Conservation (phyloP, 2,888 invertebrate species). For the Pristionchus entomophagus region DNA sequence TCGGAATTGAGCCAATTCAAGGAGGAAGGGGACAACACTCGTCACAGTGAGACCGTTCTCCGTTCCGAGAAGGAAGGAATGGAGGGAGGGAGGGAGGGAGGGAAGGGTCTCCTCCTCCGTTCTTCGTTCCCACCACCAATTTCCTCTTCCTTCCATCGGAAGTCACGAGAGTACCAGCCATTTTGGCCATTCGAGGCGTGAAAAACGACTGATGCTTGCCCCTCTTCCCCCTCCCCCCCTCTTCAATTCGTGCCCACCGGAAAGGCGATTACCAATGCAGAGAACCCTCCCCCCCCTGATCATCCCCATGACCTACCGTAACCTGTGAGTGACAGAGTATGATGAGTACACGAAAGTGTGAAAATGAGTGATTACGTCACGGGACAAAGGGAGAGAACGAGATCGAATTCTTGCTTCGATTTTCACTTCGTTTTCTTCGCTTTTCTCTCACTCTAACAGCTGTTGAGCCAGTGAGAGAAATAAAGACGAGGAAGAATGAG, state of each 20-base stretch:
- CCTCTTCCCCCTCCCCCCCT: neutral
- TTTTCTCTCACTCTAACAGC: neutral
- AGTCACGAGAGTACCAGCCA: constrained; percentile 14
- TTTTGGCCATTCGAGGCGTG: constrained; percentile 3
- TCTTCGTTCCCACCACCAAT: neutral
- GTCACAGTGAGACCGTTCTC: neutral
- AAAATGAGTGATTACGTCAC: constrained; percentile 7
- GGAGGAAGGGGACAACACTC: neutral
- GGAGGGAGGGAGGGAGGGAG: neutral
- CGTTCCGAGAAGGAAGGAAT: neutral
- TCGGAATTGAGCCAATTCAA: constrained; percentile 9
- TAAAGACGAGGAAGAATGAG: neutral
- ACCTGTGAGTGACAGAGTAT: neutral
- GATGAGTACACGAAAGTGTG: constrained; percentile 15
- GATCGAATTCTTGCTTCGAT: constrained; percentile 6
- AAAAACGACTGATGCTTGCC: neutral
- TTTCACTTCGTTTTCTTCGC: constrained; percentile 21
- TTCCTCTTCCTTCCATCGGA: neutral
- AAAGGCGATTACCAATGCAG: neutral
- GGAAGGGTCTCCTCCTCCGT: neutral
- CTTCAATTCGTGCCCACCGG: neutral
- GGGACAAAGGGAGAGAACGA: neutral
- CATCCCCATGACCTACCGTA: neutral
- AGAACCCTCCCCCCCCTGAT: neutral
- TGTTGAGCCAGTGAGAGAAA: constrained; percentile 23